A percentile compares a stretch with the other conserved stretches of the same genome.
These are phyloP conservation scores for Esox masquinongy DNA, from an alignment of 2,797 vertebrate species.

Conservation along the genomic window DNA sequence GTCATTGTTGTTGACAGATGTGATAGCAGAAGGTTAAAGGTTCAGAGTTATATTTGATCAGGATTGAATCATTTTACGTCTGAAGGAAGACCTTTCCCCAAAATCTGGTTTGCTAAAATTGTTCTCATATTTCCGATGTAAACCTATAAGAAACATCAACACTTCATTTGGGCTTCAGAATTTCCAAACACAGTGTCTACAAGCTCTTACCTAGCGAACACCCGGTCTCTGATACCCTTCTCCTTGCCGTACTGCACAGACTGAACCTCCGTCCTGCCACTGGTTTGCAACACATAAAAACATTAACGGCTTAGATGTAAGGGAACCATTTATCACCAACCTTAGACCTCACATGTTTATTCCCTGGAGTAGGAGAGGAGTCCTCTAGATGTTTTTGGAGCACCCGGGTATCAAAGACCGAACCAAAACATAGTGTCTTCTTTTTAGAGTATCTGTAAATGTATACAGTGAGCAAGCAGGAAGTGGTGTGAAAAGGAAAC, in stretches of 20 bases:
- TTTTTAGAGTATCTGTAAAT: neutral
- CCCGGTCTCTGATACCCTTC: slow-evolving; percentile 84
- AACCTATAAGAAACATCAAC: neutral
- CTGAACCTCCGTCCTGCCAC: slow-evolving; percentile 87
- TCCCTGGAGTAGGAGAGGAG: neutral
- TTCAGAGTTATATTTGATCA: neutral
- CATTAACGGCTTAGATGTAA: neutral
- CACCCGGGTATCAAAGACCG: neutral
- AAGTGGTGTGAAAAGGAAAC: neutral
- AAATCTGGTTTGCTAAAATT: neutral
- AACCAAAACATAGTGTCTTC: neutral
- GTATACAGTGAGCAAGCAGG: neutral
- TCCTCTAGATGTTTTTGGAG: too few relatives aligned
- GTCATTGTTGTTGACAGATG: neutral
- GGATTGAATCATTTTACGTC: neutral
- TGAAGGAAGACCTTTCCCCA: neutral
- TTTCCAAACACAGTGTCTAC: too few relatives aligned
- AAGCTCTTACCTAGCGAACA: slow-evolving; percentile 82
- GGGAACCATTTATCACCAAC: neutral
- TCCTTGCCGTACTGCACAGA: slow-evolving; percentile 91
- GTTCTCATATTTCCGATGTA: neutral
- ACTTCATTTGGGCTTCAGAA: neutral
- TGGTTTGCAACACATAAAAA: slow-evolving; percentile 58
- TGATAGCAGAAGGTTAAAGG: neutral
- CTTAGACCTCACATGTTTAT: neutral